Evolutionary conservation across 2,888 invertebrate genomes (phyloP), one percentile per base, ranked within the genome.

Genomic region (Pyrgus malvae): DNA sequence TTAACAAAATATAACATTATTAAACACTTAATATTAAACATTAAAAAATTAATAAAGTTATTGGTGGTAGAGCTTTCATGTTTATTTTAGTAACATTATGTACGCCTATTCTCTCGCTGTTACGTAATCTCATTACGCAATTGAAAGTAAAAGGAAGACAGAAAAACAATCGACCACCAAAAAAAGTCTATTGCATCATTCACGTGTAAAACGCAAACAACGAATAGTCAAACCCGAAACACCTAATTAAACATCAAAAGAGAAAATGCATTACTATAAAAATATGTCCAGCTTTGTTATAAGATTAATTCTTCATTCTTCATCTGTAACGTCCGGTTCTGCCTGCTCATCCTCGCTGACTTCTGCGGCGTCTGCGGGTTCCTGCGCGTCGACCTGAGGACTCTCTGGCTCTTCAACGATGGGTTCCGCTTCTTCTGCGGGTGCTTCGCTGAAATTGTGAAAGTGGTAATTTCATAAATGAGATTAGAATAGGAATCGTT

Each of bases 271-370:
- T 68, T 59, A 60, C 65, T 67, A 62, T 66, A 67, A 63, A 67
- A 65, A 54, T 54, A 54, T 40, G 29, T 49, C 14, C 46, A 48
- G 25, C 40, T 45, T 48, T 19, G 53, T 38, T 42, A 42, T 54
- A 25, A 48, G 45, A 19, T 48, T 60, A 59, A 16, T 35, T 8
- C n/a, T 54, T 80, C 88, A 90, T 83, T 90, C 91, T 68, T 90
- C 91, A 57, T 90, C 90, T n/a, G 88, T 90, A 57, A 90, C 82
- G 64, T 91, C 91, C 7, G 87, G 91, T 67, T 89, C 91, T 7
- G 85, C 90, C 70, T 81, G 76, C 62, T 90, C 91, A 57, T 89
- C 88, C 62, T 89, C 90, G 62, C 89, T 89, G 63, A 73, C 78
- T 54, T 91, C 91, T 17, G 72, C 79, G n/a, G 68, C 76, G 12